Evolutionary conservation across 2,113 vertebrate genomes (phyloP), one percentile per base, ranked within the genome.

Genomic region (Pollachius pollachius): DNA sequence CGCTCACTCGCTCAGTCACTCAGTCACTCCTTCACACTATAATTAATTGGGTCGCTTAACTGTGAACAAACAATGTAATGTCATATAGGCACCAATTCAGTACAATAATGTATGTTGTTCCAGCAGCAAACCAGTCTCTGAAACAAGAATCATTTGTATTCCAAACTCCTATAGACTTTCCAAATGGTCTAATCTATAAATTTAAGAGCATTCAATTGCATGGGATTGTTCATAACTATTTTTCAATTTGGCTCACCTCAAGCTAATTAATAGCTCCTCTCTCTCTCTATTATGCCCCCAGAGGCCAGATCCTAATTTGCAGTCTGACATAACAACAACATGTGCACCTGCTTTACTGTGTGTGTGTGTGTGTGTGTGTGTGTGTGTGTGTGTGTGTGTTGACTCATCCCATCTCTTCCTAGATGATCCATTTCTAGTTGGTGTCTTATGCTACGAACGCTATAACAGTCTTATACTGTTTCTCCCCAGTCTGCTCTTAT

Each of bases 271-370:
- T 78, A 81, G n/a, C 25, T 69, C 25, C 65, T 72, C 64, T 74
- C 13, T 70, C 78, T 54, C 52, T 71, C 48, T 59, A 19, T 70
- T 6, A 18, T n/a, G 64, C 75, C 81, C 84, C 83, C 73, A 62
- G 73, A 88, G 77, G 74, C 80, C 41, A 37, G 37, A 19, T 62
- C 18, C 68, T 70, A 37, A 65, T 79, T 71, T 81, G 21, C 71
- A 59, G 78, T 85, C 81, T 81, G 87, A 81, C 88, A 90, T 83
- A 88, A 90, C 81, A 84, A 83, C 86, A 91, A 80, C 84, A 48
- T 37, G 72, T 67, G 71, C 74, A 91, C 89, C 90, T 89, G 89
- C 84, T 85, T 72, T 81, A 76, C 77, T 75, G 15, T 67, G n/a
- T 78, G 71, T 75, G 71, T 69, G 37, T 74, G 73, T 71, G 41